Evolutionary conservation across 1,140 invertebrate genomes (phyloP), one percentile per base, ranked within the genome.

Genomic region (Tetragonula clypearis): DNA sequence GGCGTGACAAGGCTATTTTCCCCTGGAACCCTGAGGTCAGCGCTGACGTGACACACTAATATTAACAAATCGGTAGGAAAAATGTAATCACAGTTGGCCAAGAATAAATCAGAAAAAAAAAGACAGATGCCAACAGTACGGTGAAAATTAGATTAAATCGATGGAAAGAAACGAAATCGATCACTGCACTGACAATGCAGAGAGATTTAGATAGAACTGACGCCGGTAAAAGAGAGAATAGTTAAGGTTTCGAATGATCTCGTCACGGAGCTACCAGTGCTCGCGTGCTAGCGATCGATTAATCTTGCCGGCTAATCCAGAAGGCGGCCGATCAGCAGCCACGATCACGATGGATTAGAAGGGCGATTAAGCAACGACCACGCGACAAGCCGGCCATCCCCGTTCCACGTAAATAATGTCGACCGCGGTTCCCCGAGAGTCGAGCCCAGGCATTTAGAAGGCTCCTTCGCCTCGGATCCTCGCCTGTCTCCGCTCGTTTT

Each of bases 241-340:
- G 8, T 56, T 58, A 77, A 77, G 30, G 58, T 60, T 62, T 5
- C 56, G 35, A 77, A 79, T 41, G 68, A 80, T 74, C 69, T 53
- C 30, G 55, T 85, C 78, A 85, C 19, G 56, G 21, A 21, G 35
- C 49, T 14, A 21, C 17, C 2, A 11, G 1, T 17, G 58, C 55
- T 87, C 77, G 86, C 77, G 86, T 85, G 86, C 30, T 62, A 8
- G 35, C 77, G 65, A 85, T 85, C 86, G 86, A 85, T 87, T 85
- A 87, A 87, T 87, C 86, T 85, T 69, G 0, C 72, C 55, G 71
- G 77, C 41, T 85, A 85, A 85, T 87, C 86, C 82, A 55, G 41
- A 49, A 73, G 76, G 74, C 82, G 65, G 65, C 58, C 71, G 76
- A 74, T 86, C 71, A 84, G 35, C 73, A 53, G 58, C 81, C 81